Percentiles rank a stretch among this genome's conserved stretches.
Evolutionary conservation across 2,888 invertebrate species (phyloP).

Genomic region (Belgica antarctica): DNA sequence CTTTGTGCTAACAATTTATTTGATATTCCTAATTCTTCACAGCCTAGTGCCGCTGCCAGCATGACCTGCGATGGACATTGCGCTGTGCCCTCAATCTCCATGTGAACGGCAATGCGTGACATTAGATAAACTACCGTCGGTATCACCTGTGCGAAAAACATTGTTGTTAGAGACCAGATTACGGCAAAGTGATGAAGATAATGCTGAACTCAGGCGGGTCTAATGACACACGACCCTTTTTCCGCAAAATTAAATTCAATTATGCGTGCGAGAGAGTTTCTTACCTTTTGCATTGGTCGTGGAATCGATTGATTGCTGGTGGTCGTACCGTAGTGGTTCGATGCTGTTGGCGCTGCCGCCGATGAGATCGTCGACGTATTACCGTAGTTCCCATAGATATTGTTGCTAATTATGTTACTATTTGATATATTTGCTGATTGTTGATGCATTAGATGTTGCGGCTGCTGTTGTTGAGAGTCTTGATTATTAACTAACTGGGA

Average conservation of each 20-base stretch:
- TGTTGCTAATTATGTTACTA: slow-evolving; percentile 46
- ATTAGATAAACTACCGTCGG: slow-evolving; percentile 78
- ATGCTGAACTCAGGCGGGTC: no score
- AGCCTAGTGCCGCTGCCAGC: slow-evolving; percentile 64
- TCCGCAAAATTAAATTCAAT: slow-evolving; percentile 22
- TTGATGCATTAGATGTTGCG: slow-evolving; percentile 48
- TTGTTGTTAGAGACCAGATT: slow-evolving; percentile 4
- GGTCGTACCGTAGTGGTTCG: slow-evolving; percentile 46
- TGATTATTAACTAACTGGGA: slow-evolving; percentile 46
- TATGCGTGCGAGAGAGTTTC: background rate
- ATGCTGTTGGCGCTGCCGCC: slow-evolving; percentile 45
- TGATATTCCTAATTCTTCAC: slow-evolving; percentile 76
- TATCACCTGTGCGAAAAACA: slow-evolving; percentile 52
- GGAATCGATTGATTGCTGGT: slow-evolving; percentile 47
- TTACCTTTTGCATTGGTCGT: slow-evolving; percentile 54
- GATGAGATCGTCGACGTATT: slow-evolving; percentile 34
- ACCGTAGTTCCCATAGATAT: slow-evolving; percentile 37
- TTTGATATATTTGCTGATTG: slow-evolving; percentile 50
- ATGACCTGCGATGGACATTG: slow-evolving; percentile 64
- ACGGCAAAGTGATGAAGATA: background rate
- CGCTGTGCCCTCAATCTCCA: slow-evolving; percentile 78
- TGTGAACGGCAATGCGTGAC: slow-evolving; percentile 75
- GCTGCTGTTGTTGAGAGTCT: slow-evolving; percentile 47
- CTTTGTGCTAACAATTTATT: slow-evolving; percentile 74
- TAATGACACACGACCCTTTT: background rate